These are phyloP conservation scores for Muntiacus muntjak DNA, from an alignment of 2,113 vertebrate genomes.

Conservation along the genomic window DNA sequence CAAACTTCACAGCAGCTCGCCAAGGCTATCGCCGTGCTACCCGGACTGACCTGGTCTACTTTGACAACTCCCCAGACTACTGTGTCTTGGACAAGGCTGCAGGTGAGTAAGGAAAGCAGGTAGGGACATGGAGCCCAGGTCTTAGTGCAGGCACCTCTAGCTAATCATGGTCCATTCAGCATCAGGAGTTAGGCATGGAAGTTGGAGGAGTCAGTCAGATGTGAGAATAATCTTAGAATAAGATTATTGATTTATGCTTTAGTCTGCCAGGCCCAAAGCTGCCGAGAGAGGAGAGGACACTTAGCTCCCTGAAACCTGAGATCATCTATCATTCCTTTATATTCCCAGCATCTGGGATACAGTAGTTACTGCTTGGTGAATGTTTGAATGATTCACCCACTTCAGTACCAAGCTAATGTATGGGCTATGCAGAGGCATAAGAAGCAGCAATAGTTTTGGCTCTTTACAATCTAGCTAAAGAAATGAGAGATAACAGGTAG, in stretches of 20 bases:
- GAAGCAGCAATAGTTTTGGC: not conserved
- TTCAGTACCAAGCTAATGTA: not conserved
- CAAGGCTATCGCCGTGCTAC: constrained; percentile 95
- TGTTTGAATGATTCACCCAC: not conserved
- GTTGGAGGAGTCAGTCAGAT: not conserved
- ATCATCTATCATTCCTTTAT: not conserved
- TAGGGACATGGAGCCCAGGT: not conserved
- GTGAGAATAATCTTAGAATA: not conserved
- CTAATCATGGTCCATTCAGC: not conserved
- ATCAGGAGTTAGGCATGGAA: not conserved
- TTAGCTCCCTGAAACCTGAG: not conserved
- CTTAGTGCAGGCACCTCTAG: not conserved
- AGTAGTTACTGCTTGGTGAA: not conserved
- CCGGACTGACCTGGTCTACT: constrained; percentile 97
- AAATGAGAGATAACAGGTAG: not conserved
- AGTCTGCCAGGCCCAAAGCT: not conserved
- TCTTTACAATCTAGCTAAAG: not conserved
- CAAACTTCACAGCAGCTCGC: constrained; percentile 94
- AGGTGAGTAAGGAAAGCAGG: constrained; percentile 82
- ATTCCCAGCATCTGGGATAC: not conserved
- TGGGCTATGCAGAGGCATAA: not conserved
- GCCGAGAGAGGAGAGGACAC: not conserved
- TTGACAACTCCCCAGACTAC: constrained; percentile 98
- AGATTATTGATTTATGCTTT: not conserved
- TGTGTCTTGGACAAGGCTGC: constrained; percentile 96